Base-by-base conservation (phyloP, 2,797 vertebrate genomes). In the Danio jaintianensis region DNA sequence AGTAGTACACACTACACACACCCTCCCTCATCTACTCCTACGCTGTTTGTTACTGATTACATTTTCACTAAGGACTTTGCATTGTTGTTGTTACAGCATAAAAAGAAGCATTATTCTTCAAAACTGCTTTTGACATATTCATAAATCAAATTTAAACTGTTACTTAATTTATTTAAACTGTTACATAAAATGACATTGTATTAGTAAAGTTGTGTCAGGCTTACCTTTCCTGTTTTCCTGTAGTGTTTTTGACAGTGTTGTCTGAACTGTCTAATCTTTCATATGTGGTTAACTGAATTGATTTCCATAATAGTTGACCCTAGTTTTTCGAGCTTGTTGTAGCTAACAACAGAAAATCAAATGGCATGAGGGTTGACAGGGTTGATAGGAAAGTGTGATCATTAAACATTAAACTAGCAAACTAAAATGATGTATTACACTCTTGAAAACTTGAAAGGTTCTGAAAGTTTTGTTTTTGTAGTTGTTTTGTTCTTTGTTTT, bases 1-100 rank as follows among this genome's bases (percentile, higher is more conserved):
- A 82, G 66, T 78, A 79, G 29, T 74, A 29, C 29, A 61, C 55
- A 67, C 56, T 56, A 83, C 55, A 71, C 53, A 72, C 53, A 72
- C 68, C 75, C 78, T 74, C 66, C 69, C 58, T 53, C 18, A 3
- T 50, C 18, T 42, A 8, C 38, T 77, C 18, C 55, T 56, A 47
- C 50, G 3, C 63, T 70, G 70, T 72, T 64, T 80, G 66, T 68
- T 70, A 73, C 20, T 63, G 70, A 79, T 83, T 79, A 69, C 42
- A 73, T 48, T 42, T 53, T 36, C 56, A 62, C 42, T 50, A 13
- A 58, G 50, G 68, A 75, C 64, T 78, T 72, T 71, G 42, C 5
- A 58, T 42, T 64, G 78, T 56, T 59, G 77, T 40, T 22, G 48
- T 56, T 16, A 29, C 53, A 45, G 29, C 58, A 20, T 61, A 59